A percentile compares a stretch with the other conserved stretches of the same genome.
These are phyloP conservation scores for Eupithecia pulchellata DNA, from an alignment of 2,888 invertebrate species.

Conservation along the genomic window DNA sequence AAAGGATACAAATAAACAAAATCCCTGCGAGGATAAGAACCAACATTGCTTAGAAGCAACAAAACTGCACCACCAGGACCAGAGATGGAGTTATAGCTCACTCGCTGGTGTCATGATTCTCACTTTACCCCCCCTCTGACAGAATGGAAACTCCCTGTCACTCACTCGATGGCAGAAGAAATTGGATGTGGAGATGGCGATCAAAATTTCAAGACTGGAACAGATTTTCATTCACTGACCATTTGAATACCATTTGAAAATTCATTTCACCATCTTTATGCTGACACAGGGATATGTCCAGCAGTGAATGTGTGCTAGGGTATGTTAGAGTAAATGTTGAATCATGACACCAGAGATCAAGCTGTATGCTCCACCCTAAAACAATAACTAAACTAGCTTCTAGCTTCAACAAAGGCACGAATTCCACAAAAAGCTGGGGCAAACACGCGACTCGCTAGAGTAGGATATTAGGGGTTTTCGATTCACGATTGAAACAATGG, in stretches of 20 bases:
- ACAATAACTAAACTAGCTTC: constrained; percentile 52
- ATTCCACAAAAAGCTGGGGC: constrained; percentile 45
- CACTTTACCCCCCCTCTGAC: neutral
- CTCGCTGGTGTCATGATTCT: neutral
- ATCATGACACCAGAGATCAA: constrained; percentile 10
- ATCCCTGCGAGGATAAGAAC: constrained; percentile 67
- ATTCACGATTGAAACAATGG: neutral
- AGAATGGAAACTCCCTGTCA: neutral
- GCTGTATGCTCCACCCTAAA: constrained; percentile 39
- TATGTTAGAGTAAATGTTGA: neutral
- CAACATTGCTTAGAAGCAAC: constrained; percentile 52
- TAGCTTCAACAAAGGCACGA: constrained; percentile 49
- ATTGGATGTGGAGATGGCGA: neutral
- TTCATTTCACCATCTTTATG: neutral
- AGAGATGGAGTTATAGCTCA: constrained; percentile 38
- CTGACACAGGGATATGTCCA: neutral
- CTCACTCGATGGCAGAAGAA: neutral
- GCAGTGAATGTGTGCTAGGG: neutral
- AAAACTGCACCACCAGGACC: constrained; percentile 45
- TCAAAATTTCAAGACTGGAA: neutral
- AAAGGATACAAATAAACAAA: constrained; percentile 67
- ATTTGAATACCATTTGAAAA: neutral
- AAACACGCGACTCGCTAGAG: constrained; percentile 22
- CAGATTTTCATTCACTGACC: neutral
- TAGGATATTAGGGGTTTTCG: neutral